phyloP scores from a whole-genome alignment of 2,888 invertebrate genomes.

The Callinectes sapidus region DNA sequence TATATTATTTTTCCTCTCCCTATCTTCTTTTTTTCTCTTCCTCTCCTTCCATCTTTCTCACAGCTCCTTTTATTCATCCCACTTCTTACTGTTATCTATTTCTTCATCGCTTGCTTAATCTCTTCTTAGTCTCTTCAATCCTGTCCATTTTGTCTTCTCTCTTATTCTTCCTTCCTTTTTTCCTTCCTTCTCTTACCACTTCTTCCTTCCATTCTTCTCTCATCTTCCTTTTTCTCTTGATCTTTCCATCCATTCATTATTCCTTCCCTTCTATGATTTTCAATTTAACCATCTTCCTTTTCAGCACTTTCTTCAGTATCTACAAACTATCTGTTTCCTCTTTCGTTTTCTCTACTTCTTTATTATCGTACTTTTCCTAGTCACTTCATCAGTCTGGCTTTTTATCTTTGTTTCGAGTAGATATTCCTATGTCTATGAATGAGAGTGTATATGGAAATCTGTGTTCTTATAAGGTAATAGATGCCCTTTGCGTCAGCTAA shows the following conservation, averaged over 20 bases:
- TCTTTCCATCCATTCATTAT: neutral
- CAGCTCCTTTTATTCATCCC: too few relatives aligned
- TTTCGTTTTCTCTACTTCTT: too few relatives aligned
- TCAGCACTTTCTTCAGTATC: too few relatives aligned
- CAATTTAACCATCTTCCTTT: neutral
- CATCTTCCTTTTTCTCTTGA: neutral
- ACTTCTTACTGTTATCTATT: neutral
- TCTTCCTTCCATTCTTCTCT: neutral
- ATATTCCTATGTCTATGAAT: too few relatives aligned
- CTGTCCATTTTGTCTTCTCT: too few relatives aligned
- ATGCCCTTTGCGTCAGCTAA: too few relatives aligned
- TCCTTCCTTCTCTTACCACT: neutral
- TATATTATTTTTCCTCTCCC: neutral
- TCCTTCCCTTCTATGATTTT: too few relatives aligned
- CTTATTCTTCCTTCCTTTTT: neutral
- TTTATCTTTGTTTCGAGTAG: neutral
- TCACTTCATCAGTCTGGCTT: neutral
- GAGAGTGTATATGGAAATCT: too few relatives aligned
- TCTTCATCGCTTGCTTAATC: neutral
- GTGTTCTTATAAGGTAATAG: too few relatives aligned
- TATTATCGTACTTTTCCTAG: neutral
- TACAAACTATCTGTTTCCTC: too few relatives aligned
- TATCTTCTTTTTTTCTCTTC: neutral
- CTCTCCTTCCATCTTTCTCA: neutral
- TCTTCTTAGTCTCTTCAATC: neutral